A percentile compares a stretch with the other conserved stretches of the same genome.
Conservation (phyloP, 1,140 invertebrate species). For the Eufriesea mexicana region DNA sequence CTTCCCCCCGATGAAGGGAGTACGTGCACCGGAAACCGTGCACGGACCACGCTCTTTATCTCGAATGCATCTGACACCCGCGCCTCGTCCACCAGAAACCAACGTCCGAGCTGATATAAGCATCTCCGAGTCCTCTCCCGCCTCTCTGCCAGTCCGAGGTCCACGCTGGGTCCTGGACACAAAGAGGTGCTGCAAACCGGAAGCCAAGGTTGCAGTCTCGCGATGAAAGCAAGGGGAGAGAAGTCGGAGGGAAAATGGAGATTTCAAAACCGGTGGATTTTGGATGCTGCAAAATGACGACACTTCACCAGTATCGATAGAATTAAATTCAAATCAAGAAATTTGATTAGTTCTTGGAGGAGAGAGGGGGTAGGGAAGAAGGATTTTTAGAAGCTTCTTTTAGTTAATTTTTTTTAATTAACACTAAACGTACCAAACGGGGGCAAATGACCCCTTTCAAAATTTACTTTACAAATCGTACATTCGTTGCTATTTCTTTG, state of each 20-base stretch:
- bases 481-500: no score
- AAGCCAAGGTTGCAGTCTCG: constrained; percentile 3
- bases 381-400: no score
- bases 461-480: no score
- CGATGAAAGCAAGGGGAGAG: not conserved
- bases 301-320: no score
- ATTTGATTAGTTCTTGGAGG: no score
- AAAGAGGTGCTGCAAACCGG: constrained; percentile 12
- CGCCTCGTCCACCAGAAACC: constrained; percentile 57
- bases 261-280: not conserved
- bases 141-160: not conserved
- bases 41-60: constrained; percentile 66
- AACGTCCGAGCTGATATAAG: constrained; percentile 20
- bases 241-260: not conserved
- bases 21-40: constrained; percentile 71
- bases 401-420: no score
- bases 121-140: not conserved
- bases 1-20: constrained; percentile 24
- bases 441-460: no score
- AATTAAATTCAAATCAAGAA: no score
- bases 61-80: constrained; percentile 76
- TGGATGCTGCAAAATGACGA: not conserved
- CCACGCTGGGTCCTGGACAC: not conserved
- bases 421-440: no score
- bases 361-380: no score